Evolutionary conservation across 2,113 vertebrate genomes (phyloP).

Genomic region (Salminus brasiliensis): DNA sequence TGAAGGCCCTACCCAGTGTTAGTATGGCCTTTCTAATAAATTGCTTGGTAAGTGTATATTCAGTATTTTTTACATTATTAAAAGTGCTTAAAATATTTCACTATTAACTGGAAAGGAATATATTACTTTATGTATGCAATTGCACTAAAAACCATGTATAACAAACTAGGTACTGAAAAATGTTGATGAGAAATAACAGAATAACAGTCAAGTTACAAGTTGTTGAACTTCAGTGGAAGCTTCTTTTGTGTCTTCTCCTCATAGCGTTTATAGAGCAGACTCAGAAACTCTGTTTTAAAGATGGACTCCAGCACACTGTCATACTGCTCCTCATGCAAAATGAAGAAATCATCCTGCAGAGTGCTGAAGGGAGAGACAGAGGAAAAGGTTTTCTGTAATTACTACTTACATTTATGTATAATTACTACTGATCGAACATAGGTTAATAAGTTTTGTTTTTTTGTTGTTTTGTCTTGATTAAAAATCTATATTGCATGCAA

Average conservation of each 20-base stretch:
- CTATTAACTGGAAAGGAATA: not conserved
- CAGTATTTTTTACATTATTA: no score
- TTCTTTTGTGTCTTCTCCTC: conserved; percentile 74
- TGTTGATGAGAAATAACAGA: not conserved
- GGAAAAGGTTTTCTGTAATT: not conserved
- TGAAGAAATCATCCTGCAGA: conserved; percentile 82
- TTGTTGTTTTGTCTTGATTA: no score
- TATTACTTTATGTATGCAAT: not conserved
- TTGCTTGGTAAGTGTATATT: no score
- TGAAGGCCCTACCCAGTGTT: no score
- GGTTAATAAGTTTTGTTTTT: not conserved
- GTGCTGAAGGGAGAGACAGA: conserved; percentile 62
- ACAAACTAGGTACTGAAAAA: not conserved
- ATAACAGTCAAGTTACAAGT: conserved; percentile 68
- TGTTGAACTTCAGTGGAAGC: conserved; percentile 80
- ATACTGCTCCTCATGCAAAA: conserved; percentile 81
- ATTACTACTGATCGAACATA: not conserved
- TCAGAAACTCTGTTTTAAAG: conserved; percentile 84
- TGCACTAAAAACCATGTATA: not conserved
- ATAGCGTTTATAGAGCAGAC: conserved; percentile 79
- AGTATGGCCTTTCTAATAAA: no score
- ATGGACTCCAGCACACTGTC: conserved; percentile 82
- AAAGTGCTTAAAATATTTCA: not conserved
- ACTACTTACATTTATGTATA: not conserved
- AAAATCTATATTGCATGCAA: not conserved